Percentiles rank a stretch among this genome's conserved stretches.
Conservation (phyloP, 2,797 vertebrate species). For the Diceros bicornis region DNA sequence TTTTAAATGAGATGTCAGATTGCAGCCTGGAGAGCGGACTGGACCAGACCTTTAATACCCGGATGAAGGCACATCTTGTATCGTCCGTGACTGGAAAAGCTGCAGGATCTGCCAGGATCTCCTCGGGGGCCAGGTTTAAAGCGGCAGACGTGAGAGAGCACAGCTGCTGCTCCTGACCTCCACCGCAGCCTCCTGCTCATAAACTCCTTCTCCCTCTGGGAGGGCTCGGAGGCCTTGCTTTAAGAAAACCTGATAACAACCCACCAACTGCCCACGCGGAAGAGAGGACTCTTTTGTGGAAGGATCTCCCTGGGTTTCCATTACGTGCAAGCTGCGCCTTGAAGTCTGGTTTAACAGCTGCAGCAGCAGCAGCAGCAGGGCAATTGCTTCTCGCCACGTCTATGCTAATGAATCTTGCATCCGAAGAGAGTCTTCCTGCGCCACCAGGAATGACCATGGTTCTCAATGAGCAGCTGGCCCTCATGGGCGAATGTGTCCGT, state of each 20-base stretch:
- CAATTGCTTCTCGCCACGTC: no score
- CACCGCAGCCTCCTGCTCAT: background rate
- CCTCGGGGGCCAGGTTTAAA: background rate
- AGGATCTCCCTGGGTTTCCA: background rate
- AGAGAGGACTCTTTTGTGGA: no score
- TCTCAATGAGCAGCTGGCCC: background rate
- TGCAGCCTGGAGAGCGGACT: background rate
- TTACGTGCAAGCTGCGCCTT: background rate
- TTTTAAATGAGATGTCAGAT: background rate
- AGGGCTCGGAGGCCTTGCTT: background rate
- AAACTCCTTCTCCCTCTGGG: background rate
- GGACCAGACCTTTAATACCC: background rate
- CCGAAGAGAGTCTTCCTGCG: no score
- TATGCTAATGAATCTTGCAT: background rate
- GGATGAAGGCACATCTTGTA: fast-evolving
- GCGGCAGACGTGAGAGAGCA: background rate
- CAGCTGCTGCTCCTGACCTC: fast-evolving
- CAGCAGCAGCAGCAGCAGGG: background rate
- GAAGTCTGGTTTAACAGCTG: background rate
- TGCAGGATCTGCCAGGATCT: no score
- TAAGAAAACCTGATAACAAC: background rate
- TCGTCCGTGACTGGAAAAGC: background rate
- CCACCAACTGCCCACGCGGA: no score
- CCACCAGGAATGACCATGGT: fast-evolving
- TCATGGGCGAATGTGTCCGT: background rate